phyloP scores from a whole-genome alignment of 64 coral and sea anemone genomes.

The Hydrozoanthus tunicans region DNA sequence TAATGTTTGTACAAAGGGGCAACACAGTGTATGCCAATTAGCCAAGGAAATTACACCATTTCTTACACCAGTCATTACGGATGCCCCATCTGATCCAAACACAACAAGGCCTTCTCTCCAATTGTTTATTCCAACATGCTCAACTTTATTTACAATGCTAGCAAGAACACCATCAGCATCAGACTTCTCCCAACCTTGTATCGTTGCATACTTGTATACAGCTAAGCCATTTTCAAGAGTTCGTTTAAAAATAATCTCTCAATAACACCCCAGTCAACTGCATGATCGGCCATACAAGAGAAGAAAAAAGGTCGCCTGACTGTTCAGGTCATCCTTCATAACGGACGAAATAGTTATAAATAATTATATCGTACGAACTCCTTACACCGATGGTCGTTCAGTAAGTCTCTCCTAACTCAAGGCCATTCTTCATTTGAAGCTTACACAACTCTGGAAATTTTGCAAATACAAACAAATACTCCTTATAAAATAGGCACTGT shows the following conservation, averaged over 20 bases:
- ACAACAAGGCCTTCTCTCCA: slow-evolving; percentile 51
- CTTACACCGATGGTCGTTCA: slow-evolving; percentile 50
- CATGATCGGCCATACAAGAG: slow-evolving; percentile 51
- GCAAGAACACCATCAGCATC: slow-evolving; percentile 46
- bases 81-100: slow-evolving; percentile 52
- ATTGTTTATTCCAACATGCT: slow-evolving; percentile 29
- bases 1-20: slow-evolving; percentile 45
- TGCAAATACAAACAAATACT: slow-evolving; percentile 45
- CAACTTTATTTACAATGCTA: slow-evolving; percentile 31
- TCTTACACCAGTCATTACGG: slow-evolving; percentile 49
- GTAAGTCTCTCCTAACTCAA: slow-evolving; percentile 58
- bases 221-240: slow-evolving; percentile 57
- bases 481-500: slow-evolving; percentile 48
- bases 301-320: slow-evolving; percentile 34
- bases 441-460: slow-evolving; percentile 45
- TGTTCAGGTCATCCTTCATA: slow-evolving; percentile 43
- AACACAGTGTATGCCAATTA: slow-evolving; percentile 47
- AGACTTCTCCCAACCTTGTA: slow-evolving; percentile 31
- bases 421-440: slow-evolving; percentile 59
- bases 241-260: slow-evolving; percentile 30
- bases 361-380: background rate
- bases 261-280: slow-evolving; percentile 41
- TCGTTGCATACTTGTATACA: slow-evolving; percentile 57
- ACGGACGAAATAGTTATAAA: slow-evolving; percentile 30
- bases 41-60: slow-evolving; percentile 49